Evolutionary conservation across 2,797 vertebrate genomes (phyloP), one percentile per base, ranked within the genome.

Genomic region (Mormyrops attenuatus): DNA sequence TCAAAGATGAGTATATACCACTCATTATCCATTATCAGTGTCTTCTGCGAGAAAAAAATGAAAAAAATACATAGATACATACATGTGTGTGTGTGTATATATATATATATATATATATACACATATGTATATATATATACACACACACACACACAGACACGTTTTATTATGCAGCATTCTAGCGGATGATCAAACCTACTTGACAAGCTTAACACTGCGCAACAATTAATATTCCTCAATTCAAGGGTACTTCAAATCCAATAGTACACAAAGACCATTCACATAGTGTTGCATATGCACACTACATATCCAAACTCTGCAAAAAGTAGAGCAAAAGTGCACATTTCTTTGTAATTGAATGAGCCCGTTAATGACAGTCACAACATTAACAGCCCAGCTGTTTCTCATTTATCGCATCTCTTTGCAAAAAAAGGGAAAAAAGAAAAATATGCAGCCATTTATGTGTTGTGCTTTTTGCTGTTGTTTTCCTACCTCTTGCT

Each of bases 401-500:
- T 87, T 89, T 87, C 84, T 87, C 89, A 55, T 87, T 85, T 53
- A 55, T 89, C 34, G 38, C 17, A 20, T 89, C 63, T 87, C 85
- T 44, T 69, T 50, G 44, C 80, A 22, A 89, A 87, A n/a, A 49
- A 82, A 38, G 34, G 11, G 38, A 53, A 20, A 44, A 47, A 49
- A 38, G 17, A 15, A 60, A 86, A 86, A 85, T 73, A 84, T 57
- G 41, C 80, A 89, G 87, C 60, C 80, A 20, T 80, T 89, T 55
- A 55, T 52, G 52, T 85, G 80, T 89, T 89, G 49, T n/a, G 41
- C 73, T 50, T 41, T 84, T 69, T 82, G 87, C 30, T 89, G 90
- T 91, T 91, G 91, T 91, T 92, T 90, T 91, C 91, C 90, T 92
- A 91, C 89, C 91, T 91, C 92, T 91, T 3, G 89, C 93, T 92